Conservation (phyloP, 2,888 invertebrate genomes). For the Xestoiulus laeticollis region DNA sequence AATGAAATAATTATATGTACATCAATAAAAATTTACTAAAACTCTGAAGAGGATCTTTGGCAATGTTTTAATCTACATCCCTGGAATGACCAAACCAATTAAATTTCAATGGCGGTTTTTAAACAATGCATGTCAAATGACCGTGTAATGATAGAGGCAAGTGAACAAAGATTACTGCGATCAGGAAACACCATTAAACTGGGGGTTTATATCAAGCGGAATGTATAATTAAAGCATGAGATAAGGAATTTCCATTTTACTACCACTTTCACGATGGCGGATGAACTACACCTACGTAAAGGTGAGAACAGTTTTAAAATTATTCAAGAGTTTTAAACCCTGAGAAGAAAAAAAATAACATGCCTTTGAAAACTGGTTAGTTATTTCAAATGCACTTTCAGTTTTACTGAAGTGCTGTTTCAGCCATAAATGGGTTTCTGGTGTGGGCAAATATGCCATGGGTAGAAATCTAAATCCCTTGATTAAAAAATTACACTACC, state of each 20-base stretch:
- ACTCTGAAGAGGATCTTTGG: too few relatives aligned
- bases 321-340: neutral
- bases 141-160: conserved; percentile 7
- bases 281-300: neutral
- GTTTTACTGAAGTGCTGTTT: too few relatives aligned
- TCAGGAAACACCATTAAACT: neutral
- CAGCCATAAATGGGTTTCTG: too few relatives aligned
- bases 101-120: neutral
- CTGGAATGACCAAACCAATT: too few relatives aligned
- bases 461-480: too few relatives aligned
- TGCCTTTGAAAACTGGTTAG: neutral
- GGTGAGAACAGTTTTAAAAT: neutral
- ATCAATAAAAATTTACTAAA: too few relatives aligned
- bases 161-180: neutral
- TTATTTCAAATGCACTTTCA: neutral
- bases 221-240: neutral
- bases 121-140: neutral
- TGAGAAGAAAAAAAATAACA: neutral
- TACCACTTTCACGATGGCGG: neutral
- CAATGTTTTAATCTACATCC: too few relatives aligned
- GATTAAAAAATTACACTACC: too few relatives aligned
- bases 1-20: too few relatives aligned
- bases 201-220: neutral
- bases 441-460: too few relatives aligned
- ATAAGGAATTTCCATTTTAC: neutral